These are phyloP conservation scores for Hypocryptadius cinnamomeus DNA, from an alignment of 2,113 vertebrate species.

Conservation along the genomic window DNA sequence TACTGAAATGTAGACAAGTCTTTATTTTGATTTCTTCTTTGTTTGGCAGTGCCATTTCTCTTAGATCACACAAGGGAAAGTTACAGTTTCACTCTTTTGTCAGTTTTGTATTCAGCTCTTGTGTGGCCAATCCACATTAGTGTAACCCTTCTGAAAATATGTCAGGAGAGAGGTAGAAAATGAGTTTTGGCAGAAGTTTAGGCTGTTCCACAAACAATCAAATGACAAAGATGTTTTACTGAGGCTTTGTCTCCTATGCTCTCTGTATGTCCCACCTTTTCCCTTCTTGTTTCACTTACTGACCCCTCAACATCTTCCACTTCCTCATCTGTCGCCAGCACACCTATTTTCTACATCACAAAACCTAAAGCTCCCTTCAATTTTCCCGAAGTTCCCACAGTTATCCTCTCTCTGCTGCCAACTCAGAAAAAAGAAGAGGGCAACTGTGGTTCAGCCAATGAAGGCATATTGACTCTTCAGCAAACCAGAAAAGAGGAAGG, in stretches of 20 bases:
- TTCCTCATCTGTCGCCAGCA: background rate
- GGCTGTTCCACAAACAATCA: background rate
- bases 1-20: background rate
- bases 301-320: background rate
- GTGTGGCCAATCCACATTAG: background rate
- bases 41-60: background rate
- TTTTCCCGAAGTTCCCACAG: background rate
- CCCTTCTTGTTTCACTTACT: background rate
- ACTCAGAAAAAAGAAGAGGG: background rate
- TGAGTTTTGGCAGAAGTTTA: background rate
- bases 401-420: background rate
- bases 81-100: background rate
- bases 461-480: background rate
- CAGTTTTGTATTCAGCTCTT: background rate
- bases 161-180: background rate
- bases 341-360: background rate
- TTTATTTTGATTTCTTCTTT: background rate
- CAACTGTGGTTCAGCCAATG: rapidly evolving
- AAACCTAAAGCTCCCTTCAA: background rate
- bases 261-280: background rate
- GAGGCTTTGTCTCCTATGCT: background rate
- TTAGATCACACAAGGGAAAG: background rate
- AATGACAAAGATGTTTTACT: background rate
- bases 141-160: background rate
- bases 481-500: background rate